A percentile compares a stretch with the other conserved stretches of the same genome.
Conservation (phyloP, 2,797 vertebrate genomes). For the Knipowitschia caucasica region DNA sequence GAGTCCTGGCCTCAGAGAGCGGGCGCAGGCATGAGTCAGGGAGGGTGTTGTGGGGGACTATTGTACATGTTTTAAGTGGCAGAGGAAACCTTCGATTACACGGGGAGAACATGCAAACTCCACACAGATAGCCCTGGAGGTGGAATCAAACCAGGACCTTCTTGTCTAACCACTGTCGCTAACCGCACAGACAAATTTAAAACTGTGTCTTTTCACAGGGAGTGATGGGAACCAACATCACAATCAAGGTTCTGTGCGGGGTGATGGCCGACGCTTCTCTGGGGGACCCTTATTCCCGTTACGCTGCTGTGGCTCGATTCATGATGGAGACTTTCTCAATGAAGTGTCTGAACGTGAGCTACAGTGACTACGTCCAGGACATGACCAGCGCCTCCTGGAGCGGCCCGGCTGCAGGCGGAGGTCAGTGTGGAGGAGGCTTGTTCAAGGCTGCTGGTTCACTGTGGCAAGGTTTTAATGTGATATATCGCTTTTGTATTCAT, state of each 20-base stretch:
- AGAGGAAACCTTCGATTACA: no score
- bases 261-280: constrained; percentile 63
- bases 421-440: constrained; percentile 42
- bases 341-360: constrained; percentile 58
- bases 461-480: no score
- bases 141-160: no score
- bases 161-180: no score
- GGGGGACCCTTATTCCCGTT: constrained; percentile 56
- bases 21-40: no score
- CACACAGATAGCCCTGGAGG: no score
- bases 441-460: no score
- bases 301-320: constrained; percentile 47
- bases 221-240: constrained; percentile 63
- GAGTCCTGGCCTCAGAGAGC: no score
- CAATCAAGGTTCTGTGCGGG: constrained; percentile 66
- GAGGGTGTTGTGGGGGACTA: no score
- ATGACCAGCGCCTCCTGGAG: constrained; percentile 71
- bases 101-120: no score
- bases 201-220: constrained; percentile 43
- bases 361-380: constrained; percentile 53
- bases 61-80: no score
- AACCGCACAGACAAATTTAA: not conserved
- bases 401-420: constrained; percentile 60
- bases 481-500: no score
- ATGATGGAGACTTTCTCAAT: constrained; percentile 47